phyloP scores from a whole-genome alignment of 2,888 invertebrate genomes.

The Tinea trinotella region DNA sequence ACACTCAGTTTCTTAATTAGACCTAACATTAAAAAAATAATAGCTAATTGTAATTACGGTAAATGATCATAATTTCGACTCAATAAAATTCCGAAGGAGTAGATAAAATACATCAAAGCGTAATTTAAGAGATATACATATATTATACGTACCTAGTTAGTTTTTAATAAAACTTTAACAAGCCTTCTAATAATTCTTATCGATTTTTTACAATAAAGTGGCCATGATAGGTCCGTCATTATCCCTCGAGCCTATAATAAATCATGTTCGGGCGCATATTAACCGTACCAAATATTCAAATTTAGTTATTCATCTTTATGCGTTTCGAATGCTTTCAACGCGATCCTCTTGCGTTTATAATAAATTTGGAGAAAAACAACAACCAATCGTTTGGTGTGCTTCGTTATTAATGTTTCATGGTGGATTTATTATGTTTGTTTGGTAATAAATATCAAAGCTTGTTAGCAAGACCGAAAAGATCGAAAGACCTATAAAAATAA shows the following conservation, averaged over 20 bases:
- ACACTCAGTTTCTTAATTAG: too few relatives aligned
- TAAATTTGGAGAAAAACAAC: conserved; percentile 10
- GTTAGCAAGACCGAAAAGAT: conserved; percentile 32
- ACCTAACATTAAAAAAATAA: too few relatives aligned
- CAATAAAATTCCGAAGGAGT: too few relatives aligned
- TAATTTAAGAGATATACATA: too few relatives aligned
- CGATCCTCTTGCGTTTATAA: conserved; percentile 3
- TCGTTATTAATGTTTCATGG: conserved; percentile 40
- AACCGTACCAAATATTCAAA: conserved; percentile 26
- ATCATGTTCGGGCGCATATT: conserved; percentile 19
- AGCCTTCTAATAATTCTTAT: background rate
- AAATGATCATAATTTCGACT: too few relatives aligned
- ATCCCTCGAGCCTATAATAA: conserved; percentile 22
- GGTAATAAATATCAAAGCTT: conserved; percentile 39
- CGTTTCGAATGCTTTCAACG: conserved; percentile 21
- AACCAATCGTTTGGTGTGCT: conserved; percentile 18
- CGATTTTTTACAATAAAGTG: conserved; percentile 16
- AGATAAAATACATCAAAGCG: too few relatives aligned
- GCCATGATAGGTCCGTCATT: conserved; percentile 22
- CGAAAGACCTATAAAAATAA: conserved; percentile 36
- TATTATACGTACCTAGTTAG: too few relatives aligned
- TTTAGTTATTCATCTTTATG: conserved; percentile 23
- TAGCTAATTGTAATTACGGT: too few relatives aligned
- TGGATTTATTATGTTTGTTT: conserved; percentile 47
- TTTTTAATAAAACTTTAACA: background rate